Evolutionary conservation across 2,888 invertebrate species (phyloP).

Genomic region (Pseudococcus longispinus): DNA sequence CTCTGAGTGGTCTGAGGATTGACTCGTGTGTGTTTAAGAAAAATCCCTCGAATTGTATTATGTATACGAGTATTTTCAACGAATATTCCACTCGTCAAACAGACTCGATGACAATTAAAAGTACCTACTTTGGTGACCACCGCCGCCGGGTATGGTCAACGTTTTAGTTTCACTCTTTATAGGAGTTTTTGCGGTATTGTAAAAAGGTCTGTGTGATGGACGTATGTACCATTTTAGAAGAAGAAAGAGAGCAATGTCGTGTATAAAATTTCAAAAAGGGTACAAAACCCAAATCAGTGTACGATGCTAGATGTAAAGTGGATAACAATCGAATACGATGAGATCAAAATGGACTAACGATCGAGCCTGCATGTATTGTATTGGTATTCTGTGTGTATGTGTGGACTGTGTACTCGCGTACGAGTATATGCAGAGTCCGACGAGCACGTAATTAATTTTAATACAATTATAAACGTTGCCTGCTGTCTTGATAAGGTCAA

Average conservation of each 20-base stretch:
- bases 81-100: neutral
- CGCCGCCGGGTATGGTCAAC: neutral
- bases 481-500: neutral
- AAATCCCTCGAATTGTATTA: neutral
- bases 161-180: too few relatives aligned
- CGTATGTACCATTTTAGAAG: neutral
- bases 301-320: neutral
- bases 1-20: slow-evolving; percentile 5
- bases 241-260: neutral
- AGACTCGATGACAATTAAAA: neutral
- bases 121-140: neutral
- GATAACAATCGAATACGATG: neutral
- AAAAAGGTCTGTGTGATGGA: neutral
- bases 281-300: neutral
- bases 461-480: neutral
- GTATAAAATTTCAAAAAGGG: neutral
- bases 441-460: neutral
- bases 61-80: neutral
- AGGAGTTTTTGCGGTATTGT: neutral
- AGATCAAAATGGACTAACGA: neutral
- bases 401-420: neutral
- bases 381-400: too few relatives aligned
- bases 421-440: neutral
- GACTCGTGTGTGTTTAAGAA: neutral
- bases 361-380: neutral